Base-by-base conservation (phyloP, 2,797 vertebrate genomes). In the Sebastes iracundus region DNA sequence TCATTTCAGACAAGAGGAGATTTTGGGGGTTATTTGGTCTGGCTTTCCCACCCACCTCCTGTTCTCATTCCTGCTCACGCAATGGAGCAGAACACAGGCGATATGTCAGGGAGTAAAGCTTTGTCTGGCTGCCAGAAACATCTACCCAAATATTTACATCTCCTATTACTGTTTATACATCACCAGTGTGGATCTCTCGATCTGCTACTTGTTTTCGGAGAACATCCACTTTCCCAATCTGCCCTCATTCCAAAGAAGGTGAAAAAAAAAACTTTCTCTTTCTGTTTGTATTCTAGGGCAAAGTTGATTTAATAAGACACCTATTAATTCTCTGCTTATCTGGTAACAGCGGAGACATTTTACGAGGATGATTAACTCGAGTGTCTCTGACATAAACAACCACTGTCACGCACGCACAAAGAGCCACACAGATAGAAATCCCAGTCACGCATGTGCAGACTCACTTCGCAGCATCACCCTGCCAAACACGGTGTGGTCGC, bases 141-240 rank as follows among this genome's bases (percentile, higher is more conserved):
- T 91, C 96, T 97, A 95, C 96, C 95, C 96, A 98, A 98, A 97
- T 98, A 98, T 98, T 98, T 98, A 99, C 96, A 96, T 98, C 97
- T 98, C 96, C 96, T 96, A 96, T 98, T 98, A 97, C 97, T 97
- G 97, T 98, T 98, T 98, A 96, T 96, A 96, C 93, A 94, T 96
- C 92, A 94, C 95, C 95, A 92, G 86, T 87, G 95, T 93, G 93
- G 73, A 90, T 96, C 95, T 95, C 94, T 95, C 93, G 88, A 95
- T 95, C 94, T 95, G 95, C 95, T 94, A 95, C 95, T 95, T 95
- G 93, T 95, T 96, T 96, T 94, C 91, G 62, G 93, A 93, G 92
- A 92, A 94, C 91, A 91, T 93, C 90, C 89, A 95, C 93, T 93
- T 93, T 95, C 91, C 81, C 89, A 88, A 91, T 93, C 83, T 84